These are phyloP conservation scores for Bombus sibiricus DNA, from an alignment of 1,140 invertebrate genomes.

Conservation along the genomic window DNA sequence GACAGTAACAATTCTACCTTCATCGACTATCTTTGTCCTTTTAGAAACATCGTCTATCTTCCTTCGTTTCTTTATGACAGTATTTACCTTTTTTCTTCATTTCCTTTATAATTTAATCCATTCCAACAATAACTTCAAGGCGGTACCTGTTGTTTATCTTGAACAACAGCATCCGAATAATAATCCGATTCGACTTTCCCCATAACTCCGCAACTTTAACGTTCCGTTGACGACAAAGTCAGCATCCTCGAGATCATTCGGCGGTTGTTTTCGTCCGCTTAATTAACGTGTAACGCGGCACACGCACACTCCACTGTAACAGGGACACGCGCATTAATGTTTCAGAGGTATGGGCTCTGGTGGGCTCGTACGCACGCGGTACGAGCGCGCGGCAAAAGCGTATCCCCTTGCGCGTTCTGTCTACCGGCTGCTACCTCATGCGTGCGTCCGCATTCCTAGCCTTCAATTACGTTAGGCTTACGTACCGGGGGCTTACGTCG, in stretches of 20 bases:
- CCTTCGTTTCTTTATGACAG: not conserved
- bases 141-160: too few species aligned
- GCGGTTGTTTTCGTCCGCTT: too few species aligned
- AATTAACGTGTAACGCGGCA: too few species aligned
- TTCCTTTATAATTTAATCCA: not conserved
- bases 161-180: too few species aligned
- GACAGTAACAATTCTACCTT: too few species aligned
- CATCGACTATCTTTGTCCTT: too few species aligned
- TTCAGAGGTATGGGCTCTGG: not conserved
- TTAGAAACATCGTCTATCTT: not conserved
- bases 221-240: not conserved
- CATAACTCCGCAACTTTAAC: not conserved
- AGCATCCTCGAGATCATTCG: too few species aligned
- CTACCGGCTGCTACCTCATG: constrained; percentile 71
- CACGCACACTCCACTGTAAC: constrained; percentile 28
- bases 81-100: too few species aligned
- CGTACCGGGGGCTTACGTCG: constrained; percentile 38
- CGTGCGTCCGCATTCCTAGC: constrained; percentile 77
- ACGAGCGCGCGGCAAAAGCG: constrained; percentile 56
- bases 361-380: constrained; percentile 14
- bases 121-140: not conserved
- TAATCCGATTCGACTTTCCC: not conserved
- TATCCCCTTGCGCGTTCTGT: constrained; percentile 45
- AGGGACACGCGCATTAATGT: constrained; percentile 53
- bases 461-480: constrained; percentile 69